Conservation (phyloP, 2,113 vertebrate species). For the Gallinago jamesoni region DNA sequence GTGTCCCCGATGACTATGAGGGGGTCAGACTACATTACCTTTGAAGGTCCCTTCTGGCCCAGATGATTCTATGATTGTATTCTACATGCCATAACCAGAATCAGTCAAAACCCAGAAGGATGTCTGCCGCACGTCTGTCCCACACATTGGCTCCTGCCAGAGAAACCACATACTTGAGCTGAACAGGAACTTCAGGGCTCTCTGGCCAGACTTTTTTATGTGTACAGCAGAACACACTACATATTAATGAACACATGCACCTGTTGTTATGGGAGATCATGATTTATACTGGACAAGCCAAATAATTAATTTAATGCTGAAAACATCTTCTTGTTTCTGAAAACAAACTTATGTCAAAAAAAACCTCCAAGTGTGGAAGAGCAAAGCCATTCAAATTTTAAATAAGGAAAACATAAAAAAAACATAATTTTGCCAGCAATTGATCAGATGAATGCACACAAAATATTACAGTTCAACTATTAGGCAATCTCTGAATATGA, state of each 20-base stretch:
- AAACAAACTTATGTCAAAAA: neutral
- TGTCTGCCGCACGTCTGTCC: neutral
- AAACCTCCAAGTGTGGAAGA: neutral
- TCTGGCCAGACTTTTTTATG: neutral
- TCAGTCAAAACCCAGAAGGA: neutral
- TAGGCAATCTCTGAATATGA: neutral
- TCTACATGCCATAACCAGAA: neutral
- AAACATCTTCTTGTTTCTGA: neutral
- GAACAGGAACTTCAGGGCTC: neutral
- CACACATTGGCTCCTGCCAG: fast-evolving
- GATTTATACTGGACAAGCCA: neutral
- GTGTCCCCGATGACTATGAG: no score
- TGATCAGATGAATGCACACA: neutral
- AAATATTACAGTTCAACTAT: neutral
- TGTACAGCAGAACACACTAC: neutral
- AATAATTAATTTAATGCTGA: neutral
- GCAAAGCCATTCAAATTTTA: neutral
- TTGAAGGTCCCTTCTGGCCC: no score
- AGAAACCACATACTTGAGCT: neutral
- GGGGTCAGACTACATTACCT: no score
- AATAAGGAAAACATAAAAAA: neutral
- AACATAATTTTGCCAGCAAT: fast-evolving
- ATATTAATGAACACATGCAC: neutral
- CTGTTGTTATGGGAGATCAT: neutral
- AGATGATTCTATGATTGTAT: no score